Base-by-base conservation (phyloP, 1,140 invertebrate species). In the Littorina saxatilis region DNA sequence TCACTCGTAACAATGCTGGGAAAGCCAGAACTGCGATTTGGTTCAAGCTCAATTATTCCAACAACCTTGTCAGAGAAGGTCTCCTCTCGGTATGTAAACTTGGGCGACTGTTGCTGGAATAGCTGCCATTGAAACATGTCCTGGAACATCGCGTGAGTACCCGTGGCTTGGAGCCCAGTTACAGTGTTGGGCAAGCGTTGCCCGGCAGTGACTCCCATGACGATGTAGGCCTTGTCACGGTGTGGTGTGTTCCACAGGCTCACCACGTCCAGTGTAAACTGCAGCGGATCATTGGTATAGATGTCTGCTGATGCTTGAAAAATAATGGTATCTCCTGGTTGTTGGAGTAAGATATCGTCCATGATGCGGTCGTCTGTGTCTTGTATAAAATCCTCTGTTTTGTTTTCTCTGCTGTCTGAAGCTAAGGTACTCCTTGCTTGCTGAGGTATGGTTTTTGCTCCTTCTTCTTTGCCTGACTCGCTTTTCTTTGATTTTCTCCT, bases 201-300 rank as follows among this genome's bases (percentile, higher is more conserved):
- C 15, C 68, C 2, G 27, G 17, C 32, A 11, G 47, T 17, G 37
- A 79, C 76, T 5, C 81, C 81, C 1, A 82, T 37, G 1, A 82
- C 27, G 40, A 82, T 79, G 55, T 70, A 66, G 0, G 63, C 75
- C 15, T 27, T 7, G 20, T 79, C 35, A 23, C 75, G 66, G 13
- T 63, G n/a, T 9, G 81, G 81, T 13, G 81, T 82, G 68, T 82
- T 82, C 81, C 81, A 82, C 47, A 82, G 20, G 29, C 75, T 79
- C 1, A 79, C 81, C 13, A 82, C 58, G 35, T 82, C 81, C 17
- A 50, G 32, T n/a, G 74, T 79, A 32, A 82, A 82, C 52, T 47
- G 61, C 4, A 37, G 13, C 27, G 20, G 47, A 37, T 79, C 52
- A 23, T 61, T 1, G 9, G n/a, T 66, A 27, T 79, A 79, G 9